Base-by-base conservation (phyloP, 2,888 invertebrate genomes). In the Trissoscelio sp. region DNA sequence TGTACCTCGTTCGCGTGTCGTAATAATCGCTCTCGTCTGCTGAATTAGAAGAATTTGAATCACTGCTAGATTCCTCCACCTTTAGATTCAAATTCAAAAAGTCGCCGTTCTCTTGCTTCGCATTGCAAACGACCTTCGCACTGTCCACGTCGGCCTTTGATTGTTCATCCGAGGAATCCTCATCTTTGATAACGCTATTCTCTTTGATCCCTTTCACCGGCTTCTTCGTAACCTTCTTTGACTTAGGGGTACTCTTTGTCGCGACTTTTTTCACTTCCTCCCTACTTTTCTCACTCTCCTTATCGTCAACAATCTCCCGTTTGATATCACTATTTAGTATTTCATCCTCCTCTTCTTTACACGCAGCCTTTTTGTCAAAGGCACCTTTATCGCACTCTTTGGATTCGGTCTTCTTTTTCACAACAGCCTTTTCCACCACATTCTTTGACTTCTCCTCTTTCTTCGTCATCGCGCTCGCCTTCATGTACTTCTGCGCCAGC, bases 1-100 rank as follows among this genome's bases (percentile, higher is more conserved):
- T 93, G 92, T 85, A 90, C 9, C 83, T 91, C 87, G 83, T 82
- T 0, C 83, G 74, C 58, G 93, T 92, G 75, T 88, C 83, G 84
- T 93, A 93, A 82, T 93, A 92, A 51, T 85, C 86, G 37, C 86
- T 87, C 14, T 85, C 85, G 24, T 84, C 85, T n/a, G 87, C 87
- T 12, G 86, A 86, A 22, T 86, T 86, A 3, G 85, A 84, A 12
- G 82, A 77, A 7, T 83, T 81, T 16, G 83, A 81, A 4, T 83
- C 70, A 34, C 69, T 79, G 31, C 80, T 75, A 18, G 60, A 83
- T 20, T 85, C 86, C 67, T 87, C 88, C 14, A 85, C 75, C 78
- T 90, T 90, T 46, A 88, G 67, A 81, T 89, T 83, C 16, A 87
- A 55, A 20, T 86, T 86, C 9, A 84, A 34, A 42, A 77, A 28